Evolutionary conservation across 2,888 invertebrate genomes (phyloP), one percentile per base, ranked within the genome.

Genomic region (Heterodera filipjevi): DNA sequence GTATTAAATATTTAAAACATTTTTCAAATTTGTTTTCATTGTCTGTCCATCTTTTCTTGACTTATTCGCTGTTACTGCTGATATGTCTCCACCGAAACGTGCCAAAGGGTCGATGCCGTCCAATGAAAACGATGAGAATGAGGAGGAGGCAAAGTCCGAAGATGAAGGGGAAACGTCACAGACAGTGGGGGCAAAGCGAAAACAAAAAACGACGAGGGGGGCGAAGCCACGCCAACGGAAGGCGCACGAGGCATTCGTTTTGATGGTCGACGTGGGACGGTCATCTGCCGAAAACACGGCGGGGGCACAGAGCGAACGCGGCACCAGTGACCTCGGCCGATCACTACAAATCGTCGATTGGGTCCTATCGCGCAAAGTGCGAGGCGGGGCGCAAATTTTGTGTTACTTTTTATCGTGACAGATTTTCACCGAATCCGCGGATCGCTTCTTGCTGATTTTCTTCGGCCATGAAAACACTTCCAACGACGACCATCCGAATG

Each of bases 381-480:
- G 66, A 59, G 5, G 0, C 1, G 39, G 39, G 39, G 39, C 1
- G 39, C 39, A 39, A 6, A 39, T 12, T 39, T 39, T 39, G 39
- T 12, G n/a, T n/a, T n/a, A n/a, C n/a, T 76, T 76, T 44, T 16
- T 35, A 32, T 80, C 22, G 6, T 6, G 10, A 77, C 33, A 82
- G 82, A 79, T 82, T 46, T 82, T 82, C 49, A 77, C 79, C 39
- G 72, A 80, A 72, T 78, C 82, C 35, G 35, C 35, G 0, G 83
- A 80, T 46, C 74, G 71, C 16, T 80, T 77, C 66, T 77, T 80
- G 12, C 53, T 79, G 35, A 70, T 82, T 30, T 77, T 79, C 72
- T 78, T 78, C 66, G 77, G 78, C 27, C 70, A 81, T 27, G 79
- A 70, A 22, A 64, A 71, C 16, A 77, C 80, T 12, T 32, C 64